phyloP scores from a whole-genome alignment of 2,888 invertebrate species.

The Dasypolia templi region DNA sequence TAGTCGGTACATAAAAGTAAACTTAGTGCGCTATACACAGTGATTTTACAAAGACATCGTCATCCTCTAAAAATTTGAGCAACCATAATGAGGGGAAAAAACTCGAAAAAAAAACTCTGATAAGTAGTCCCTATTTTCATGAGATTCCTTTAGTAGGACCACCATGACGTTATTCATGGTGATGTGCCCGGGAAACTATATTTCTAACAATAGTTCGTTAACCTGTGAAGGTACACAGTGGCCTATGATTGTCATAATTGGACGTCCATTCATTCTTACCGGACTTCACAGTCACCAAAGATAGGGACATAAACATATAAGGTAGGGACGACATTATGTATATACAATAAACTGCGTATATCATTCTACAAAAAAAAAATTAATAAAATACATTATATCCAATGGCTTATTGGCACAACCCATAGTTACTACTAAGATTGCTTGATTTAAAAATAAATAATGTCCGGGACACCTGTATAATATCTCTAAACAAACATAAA shows the following conservation, averaged over 20 bases:
- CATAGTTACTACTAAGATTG: neutral
- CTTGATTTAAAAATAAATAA: neutral
- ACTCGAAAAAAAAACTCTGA: slow-evolving; percentile 29
- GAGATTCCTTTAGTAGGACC: slow-evolving; percentile 22
- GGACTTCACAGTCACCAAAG: neutral
- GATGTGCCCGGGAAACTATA: slow-evolving; percentile 51
- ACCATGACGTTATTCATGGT: slow-evolving; percentile 59
- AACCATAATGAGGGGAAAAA: neutral
- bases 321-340: neutral
- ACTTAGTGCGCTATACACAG: neutral
- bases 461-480: neutral
- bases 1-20: neutral
- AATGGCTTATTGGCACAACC: neutral
- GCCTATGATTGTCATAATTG: slow-evolving; percentile 20
- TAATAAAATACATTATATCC: neutral
- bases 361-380: neutral
- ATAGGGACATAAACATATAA: neutral
- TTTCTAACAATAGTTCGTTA: slow-evolving; percentile 62
- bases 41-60: neutral
- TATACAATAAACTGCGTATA: neutral
- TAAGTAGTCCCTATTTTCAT: slow-evolving; percentile 43
- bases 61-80: neutral
- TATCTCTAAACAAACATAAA: neutral
- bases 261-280: slow-evolving; percentile 5
- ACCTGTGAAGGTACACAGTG: slow-evolving; percentile 18